A percentile compares a stretch with the other conserved stretches of the same genome.
Conservation (phyloP, 2,888 invertebrate species). For the Micoletzkya japonica region DNA sequence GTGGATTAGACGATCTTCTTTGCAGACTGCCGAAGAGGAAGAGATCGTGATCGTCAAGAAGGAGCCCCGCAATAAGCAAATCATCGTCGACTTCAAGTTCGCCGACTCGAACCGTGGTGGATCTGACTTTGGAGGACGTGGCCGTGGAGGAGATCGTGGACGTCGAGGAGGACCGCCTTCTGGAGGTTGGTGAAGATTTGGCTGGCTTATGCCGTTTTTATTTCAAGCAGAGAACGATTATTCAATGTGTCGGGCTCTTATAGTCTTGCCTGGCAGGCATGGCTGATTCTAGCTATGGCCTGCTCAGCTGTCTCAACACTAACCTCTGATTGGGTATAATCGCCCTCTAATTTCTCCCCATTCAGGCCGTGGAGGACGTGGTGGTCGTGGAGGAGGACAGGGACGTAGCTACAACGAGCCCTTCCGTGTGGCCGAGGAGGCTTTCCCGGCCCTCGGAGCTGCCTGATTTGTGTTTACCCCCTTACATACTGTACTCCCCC, state of each 20-base stretch:
- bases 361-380: conserved; percentile 34
- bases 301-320: not conserved
- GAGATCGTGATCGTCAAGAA: conserved; percentile 47
- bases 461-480: conserved; percentile 7
- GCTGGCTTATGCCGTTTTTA: too few species aligned
- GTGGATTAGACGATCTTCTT: not conserved
- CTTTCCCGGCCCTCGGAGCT: conserved; percentile 58
- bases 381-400: conserved; percentile 36
- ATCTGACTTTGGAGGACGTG: conserved; percentile 36
- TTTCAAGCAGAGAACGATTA: not conserved
- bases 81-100: conserved; percentile 53
- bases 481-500: not conserved
- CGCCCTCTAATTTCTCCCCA: too few species aligned
- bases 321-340: not conserved
- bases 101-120: conserved; percentile 35
- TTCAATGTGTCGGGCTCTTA: not conserved
- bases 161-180: conserved; percentile 20
- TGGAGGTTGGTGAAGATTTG: not conserved
- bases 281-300: not conserved
- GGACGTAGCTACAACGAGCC: conserved; percentile 23
- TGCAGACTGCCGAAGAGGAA: conserved; percentile 34
- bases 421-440: conserved; percentile 49
- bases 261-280: not conserved
- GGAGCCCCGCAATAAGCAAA: conserved; percentile 43
- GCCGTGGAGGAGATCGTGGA: conserved; percentile 42